Evolutionary conservation across 1,140 invertebrate species (phyloP).

Genomic region (Orius laevigatus): DNA sequence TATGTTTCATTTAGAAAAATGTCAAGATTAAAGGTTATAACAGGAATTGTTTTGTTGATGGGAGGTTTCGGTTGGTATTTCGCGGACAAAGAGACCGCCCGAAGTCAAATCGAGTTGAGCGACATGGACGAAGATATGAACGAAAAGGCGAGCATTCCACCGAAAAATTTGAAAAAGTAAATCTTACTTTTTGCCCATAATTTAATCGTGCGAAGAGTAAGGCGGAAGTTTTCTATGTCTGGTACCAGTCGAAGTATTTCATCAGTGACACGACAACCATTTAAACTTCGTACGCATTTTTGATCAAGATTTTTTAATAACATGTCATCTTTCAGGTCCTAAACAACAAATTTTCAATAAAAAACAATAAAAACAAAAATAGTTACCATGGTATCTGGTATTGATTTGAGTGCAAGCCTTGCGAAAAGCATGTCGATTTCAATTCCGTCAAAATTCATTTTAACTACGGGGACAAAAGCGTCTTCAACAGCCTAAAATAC

Average conservation of each 20-base stretch:
- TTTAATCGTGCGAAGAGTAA: slow-evolving; percentile 89
- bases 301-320: slow-evolving; percentile 90
- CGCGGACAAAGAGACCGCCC: not conserved
- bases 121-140: not conserved
- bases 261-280: slow-evolving; percentile 96
- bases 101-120: not conserved
- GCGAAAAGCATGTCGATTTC: slow-evolving; percentile 98
- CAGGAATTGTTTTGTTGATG: not conserved
- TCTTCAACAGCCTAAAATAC: slow-evolving; percentile 75
- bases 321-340: slow-evolving; percentile 80
- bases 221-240: slow-evolving; percentile 83
- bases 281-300: slow-evolving; percentile 91
- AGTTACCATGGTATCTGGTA: slow-evolving; percentile 49
- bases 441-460: slow-evolving; percentile 98
- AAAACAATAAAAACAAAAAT: slow-evolving; percentile 3
- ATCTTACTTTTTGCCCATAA: slow-evolving; percentile 94
- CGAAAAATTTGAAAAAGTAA: not conserved
- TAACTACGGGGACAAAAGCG: slow-evolving; percentile 98
- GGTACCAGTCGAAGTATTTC: slow-evolving; percentile 93
- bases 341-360: slow-evolving; percentile 21
- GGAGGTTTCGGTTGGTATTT: not conserved
- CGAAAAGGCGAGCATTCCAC: too few species aligned
- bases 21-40: slow-evolving; percentile 10
- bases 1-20: slow-evolving; percentile 9
- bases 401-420: slow-evolving; percentile 78